Evolutionary conservation across 2,888 invertebrate genomes (phyloP), one percentile per base, ranked within the genome.

Genomic region (Mellilla xanthometata): DNA sequence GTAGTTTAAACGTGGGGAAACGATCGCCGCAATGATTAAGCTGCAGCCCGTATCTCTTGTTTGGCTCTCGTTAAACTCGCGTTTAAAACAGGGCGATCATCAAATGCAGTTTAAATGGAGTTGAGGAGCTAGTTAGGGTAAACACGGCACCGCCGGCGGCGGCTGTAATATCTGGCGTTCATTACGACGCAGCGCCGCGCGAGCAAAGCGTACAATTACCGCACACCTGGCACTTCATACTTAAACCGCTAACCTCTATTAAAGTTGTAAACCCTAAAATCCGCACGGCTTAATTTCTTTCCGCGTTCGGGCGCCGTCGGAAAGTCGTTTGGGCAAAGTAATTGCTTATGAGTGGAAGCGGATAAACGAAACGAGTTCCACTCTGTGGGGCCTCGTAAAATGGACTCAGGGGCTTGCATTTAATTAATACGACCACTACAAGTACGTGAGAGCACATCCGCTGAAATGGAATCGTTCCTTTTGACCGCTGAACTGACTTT

Each of bases 301-400:
- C 67, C 78, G 74, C 78, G 78, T 77, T 75, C 70, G 68, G 55
- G 69, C 72, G 76, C 74, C 69, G 76, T 77, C 72, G 64, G 69
- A 79, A 82, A 82, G 80, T 81, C 82, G 76, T 84, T 84, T 75
- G 72, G 70, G 68, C 71, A 77, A 81, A 86, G 81, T 87, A 87
- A 86, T 87, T 85, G 87, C 87, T 87, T 86, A 86, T 86, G 86
- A 87, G 84, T 83, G 77, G 79, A 78, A 81, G 79, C 77, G 86
- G 83, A 86, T 86, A 83, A 87, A 79, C 84, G 81, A 70, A 84
- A 86, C 81, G 82, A 83, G 81, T 73, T 81, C 77, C 72, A 76
- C 83, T 82, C 78, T 77, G 65, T 60, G 62, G 76, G 71, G 73
- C 60, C 75, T 81, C 85, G 77, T 86, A 84, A 86, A 87, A 81